These are phyloP conservation scores for Sebastes cheni DNA, from an alignment of 2,797 vertebrate species.

Conservation along the genomic window DNA sequence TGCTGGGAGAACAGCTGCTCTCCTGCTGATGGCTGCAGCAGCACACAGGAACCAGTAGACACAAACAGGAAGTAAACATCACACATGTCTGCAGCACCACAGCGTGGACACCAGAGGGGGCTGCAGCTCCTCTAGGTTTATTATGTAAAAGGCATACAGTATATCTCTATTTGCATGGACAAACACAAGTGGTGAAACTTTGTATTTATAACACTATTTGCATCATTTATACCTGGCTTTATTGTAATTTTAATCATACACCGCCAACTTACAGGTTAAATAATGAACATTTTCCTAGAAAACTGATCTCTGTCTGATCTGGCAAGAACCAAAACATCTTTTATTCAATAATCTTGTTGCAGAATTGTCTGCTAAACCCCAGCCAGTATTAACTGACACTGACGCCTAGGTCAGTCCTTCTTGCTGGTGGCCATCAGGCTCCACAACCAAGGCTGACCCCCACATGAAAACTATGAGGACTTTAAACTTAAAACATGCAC, in stretches of 20 bases:
- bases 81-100: not conserved
- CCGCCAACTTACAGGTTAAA: not conserved
- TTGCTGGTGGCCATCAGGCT: too few relatives aligned
- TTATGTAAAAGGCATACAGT: not conserved
- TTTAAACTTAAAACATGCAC: too few relatives aligned
- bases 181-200: not conserved
- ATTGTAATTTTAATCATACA: not conserved
- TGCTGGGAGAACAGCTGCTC: not conserved
- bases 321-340: not conserved
- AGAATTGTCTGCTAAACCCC: not conserved
- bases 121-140: not conserved
- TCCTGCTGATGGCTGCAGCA: not conserved
- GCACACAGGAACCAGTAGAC: constrained; percentile 41
- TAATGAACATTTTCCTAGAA: not conserved
- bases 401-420: too few relatives aligned
- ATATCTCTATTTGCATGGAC: not conserved
- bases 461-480: too few relatives aligned
- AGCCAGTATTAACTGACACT: not conserved
- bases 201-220: not conserved
- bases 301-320: not conserved
- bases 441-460: too few relatives aligned
- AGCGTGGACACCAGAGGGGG: constrained; percentile 45
- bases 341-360: not conserved
- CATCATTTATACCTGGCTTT: not conserved
- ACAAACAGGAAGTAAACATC: constrained; percentile 66